Conservation (phyloP, 2,888 invertebrate genomes). For the Oscheius sp. region DNA sequence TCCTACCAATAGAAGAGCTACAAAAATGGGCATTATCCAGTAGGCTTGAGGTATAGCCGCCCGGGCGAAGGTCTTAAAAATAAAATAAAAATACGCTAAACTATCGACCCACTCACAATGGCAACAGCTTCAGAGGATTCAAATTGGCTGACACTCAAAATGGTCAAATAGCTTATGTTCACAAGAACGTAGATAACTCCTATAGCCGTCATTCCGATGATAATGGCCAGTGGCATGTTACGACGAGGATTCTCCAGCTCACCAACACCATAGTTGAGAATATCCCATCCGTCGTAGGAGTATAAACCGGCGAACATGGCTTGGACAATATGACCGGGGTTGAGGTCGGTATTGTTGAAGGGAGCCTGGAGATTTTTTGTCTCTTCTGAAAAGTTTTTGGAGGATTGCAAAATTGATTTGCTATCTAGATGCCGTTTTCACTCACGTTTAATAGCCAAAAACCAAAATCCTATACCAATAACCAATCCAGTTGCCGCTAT, state of each 20-base stretch:
- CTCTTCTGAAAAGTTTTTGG: constrained; percentile 26
- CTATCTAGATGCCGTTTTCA: neutral
- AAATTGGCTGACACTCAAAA: constrained; percentile 54
- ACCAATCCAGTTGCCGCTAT: constrained; percentile 58
- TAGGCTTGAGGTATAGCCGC: constrained; percentile 56
- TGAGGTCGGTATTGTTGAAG: constrained; percentile 43
- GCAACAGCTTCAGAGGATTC: constrained; percentile 60
- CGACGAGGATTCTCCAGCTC: constrained; percentile 66
- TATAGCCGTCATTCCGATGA: constrained; percentile 64
- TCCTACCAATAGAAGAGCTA: constrained; percentile 65
- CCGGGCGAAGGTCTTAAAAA: constrained; percentile 56
- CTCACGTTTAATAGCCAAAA: constrained; percentile 52
- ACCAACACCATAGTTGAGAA: constrained; percentile 68
- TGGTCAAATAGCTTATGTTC: constrained; percentile 65
- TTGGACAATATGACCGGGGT: constrained; percentile 49
- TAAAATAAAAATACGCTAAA: neutral
- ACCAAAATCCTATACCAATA: constrained; percentile 61
- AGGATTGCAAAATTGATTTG: no score
- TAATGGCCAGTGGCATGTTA: constrained; percentile 66
- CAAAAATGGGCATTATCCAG: constrained; percentile 63
- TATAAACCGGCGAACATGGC: constrained; percentile 64
- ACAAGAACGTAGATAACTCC: constrained; percentile 60
- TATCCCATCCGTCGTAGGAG: constrained; percentile 68
- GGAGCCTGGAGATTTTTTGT: constrained; percentile 33
- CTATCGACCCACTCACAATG: constrained; percentile 42